Base-by-base conservation (phyloP, 2,113 vertebrate species). In the Phrynosoma platyrhinos region DNA sequence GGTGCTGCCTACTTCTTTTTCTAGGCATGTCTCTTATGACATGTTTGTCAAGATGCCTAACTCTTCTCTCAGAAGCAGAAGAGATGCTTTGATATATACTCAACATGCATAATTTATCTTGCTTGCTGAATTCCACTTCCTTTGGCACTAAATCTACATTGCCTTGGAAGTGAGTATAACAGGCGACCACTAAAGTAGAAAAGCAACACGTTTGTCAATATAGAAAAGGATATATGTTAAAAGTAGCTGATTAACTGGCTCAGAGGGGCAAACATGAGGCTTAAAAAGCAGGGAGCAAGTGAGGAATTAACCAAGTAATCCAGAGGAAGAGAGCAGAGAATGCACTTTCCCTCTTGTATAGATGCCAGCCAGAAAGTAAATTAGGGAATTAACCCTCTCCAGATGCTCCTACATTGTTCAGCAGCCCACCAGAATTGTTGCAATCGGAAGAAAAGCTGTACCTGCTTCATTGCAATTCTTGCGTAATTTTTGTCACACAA, bases 211-310 rank as follows among this genome's bases (percentile, higher is more conserved):
- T 36, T 30, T 62, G 9, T 79, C 69, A 69, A 55, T 16, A 30
- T 20, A 85, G 36, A 30, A n/a, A n/a, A 85, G 36, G 18, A 23
- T 47, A 30, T 68, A 47, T 23, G 23, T 53, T 69, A 23, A 71
- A 86, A 79, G 64, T 18, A 16, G 55, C 69, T 23, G 69, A 84
- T 74, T 72, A 55, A 84, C 40, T 78, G 84, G 58, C 55, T 85
- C 25, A 47, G n/a, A 53, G 30, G 30, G 20, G 64, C 30, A 86
- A 47, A 69, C 18, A 27, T 30, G 36, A 5, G 32, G 40, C 62
- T 79, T 79, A 78, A 68, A 78, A 86, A 86, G 58, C 42, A 86
- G 42, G 2, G 21, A 69, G 42, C 62, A 47, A 76, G 53, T 36
- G 20, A 30, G 55, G 36, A 77, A 85, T 42, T 42, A 77, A 77